A percentile compares a stretch with the other conserved stretches of the same genome.
Evolutionary conservation across 2,797 vertebrate species (phyloP).

Genomic region (Microchirus variegatus): DNA sequence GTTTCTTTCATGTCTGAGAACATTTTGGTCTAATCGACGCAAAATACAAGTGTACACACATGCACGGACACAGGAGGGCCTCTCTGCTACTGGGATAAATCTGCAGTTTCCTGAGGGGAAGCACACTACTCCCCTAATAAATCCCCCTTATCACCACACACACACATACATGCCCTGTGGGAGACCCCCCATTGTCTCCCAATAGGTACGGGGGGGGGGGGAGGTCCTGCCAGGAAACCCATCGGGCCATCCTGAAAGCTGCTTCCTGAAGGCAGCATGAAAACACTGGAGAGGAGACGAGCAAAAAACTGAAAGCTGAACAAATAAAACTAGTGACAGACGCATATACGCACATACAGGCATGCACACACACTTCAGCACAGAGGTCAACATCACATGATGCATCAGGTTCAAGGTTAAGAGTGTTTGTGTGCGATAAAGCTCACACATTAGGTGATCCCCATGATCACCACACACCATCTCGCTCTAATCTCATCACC

Average conservation of each 20-base stretch:
- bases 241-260: conserved; percentile 68
- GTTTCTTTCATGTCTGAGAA: conserved; percentile 30
- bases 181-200: conserved; percentile 81
- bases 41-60: background rate
- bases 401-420: conserved; percentile 7
- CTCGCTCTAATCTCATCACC: conserved; percentile 13
- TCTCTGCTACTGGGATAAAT: conserved; percentile 68
- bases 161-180: conserved; percentile 48
- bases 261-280: conserved; percentile 80
- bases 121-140: conserved; percentile 59
- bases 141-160: conserved; percentile 41
- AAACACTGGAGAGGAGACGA: conserved; percentile 63
- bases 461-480: conserved; percentile 3
- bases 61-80: conserved; percentile 29
- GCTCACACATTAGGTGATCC: background rate
- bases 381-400: conserved; percentile 55
- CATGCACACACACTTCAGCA: conserved; percentile 28
- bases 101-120: conserved; percentile 82
- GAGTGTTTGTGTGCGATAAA: conserved; percentile 8
- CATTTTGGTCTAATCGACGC: conserved; percentile 15
- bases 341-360: background rate
- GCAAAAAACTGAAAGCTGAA: conserved; percentile 63
- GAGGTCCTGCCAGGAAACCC: conserved; percentile 71
- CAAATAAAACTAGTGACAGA: conserved; percentile 54
- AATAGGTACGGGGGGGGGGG: conserved; percentile 56